Evolutionary conservation across 1,140 invertebrate genomes (phyloP), one percentile per base, ranked within the genome.

Genomic region (Anastatus disparis): DNA sequence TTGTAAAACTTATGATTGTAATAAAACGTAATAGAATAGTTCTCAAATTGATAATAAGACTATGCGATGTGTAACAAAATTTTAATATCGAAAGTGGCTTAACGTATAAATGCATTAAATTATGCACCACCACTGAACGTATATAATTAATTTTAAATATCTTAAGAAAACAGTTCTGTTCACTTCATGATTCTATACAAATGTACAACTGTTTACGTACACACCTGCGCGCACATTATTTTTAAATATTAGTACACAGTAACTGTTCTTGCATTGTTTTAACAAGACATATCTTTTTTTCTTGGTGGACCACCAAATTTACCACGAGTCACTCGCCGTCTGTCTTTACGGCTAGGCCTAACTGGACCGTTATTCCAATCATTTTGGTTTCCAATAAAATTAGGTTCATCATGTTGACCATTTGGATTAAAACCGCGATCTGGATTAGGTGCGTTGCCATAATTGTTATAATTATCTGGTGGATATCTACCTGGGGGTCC

Each of bases 401-500:
- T 48, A 3, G 62, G 26, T n/a, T 65, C 70, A 17, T 65, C 62
- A 0, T 59, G 20, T 52, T 56, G 59, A 0, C 56, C 56, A 8
- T 59, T 59, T 9, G 65, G 38, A 50, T 67, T 67, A 13, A 59
- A 71, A 20, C 35, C 55, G 6, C 42, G 46, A 52, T 63, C 67
- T 9, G 26, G 2, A 26, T 53, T 63, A 0, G 46, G 50, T 2
- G 15, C 29, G 38, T 64, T 46, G 13, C 80, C 78, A 17, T 75
- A 75, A 42, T 71, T 76, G 20, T 22, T 67, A 17, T 48, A 67
- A 20, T 56, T 46, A 40, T 64, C 52, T 0, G 72, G 76, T 0
- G 81, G 68, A 59, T 78, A 83, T 22, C 74, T 69, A 2, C n/a
- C 22, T 13, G 56, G 48, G 1, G 73, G 74, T 15, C 71, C 73